Percentiles rank a stretch among this genome's conserved stretches.
These are phyloP conservation scores for Brachionus koreanus DNA, from an alignment of 1,140 invertebrate species.

Conservation along the genomic window DNA sequence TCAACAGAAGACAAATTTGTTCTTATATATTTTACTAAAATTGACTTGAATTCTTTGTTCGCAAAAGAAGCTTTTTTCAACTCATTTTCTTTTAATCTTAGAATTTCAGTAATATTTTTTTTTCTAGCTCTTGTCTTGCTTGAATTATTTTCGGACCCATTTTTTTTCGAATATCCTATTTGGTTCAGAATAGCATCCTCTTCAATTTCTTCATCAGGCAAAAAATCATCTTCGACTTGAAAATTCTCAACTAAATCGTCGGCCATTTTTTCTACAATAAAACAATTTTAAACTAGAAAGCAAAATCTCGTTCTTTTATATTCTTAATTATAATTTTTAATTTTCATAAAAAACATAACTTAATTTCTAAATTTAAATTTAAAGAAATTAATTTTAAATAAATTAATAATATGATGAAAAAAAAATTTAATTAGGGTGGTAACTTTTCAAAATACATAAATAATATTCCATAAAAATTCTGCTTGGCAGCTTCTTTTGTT, in stretches of 20 bases:
- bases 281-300: no score
- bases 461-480: no score
- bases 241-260: constrained; percentile 43
- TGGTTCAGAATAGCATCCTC: background rate
- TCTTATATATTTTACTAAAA: background rate
- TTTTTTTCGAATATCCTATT: background rate
- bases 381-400: no score
- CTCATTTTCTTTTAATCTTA: constrained; percentile 12
- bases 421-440: no score
- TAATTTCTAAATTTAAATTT: no score
- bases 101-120: constrained; percentile 34
- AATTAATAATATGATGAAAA: no score
- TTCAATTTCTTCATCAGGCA: background rate
- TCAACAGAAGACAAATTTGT: constrained; percentile 7
- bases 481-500: no score
- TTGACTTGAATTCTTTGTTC: constrained; percentile 8
- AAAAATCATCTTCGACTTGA: background rate
- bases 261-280: background rate
- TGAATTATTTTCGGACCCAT: background rate
- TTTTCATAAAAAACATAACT: no score
- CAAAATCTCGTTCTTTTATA: no score
- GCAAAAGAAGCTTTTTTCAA: background rate
- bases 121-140: background rate
- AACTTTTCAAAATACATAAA: no score
- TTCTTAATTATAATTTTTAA: no score